phyloP scores from a whole-genome alignment of 2,888 invertebrate species.

The Tachina fera region DNA sequence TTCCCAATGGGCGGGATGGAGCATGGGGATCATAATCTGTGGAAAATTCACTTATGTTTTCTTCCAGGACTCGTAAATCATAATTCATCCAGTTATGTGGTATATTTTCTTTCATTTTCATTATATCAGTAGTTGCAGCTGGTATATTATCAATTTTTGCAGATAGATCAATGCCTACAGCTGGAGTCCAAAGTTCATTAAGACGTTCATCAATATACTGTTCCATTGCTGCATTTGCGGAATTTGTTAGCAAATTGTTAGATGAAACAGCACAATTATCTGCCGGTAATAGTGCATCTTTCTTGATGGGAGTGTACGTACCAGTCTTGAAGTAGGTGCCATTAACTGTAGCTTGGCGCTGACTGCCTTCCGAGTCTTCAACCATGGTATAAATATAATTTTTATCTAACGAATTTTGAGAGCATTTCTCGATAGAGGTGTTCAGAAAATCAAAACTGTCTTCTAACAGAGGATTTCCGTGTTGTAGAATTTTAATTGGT shows the following conservation, averaged over 20 bases:
- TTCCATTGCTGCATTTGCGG: conserved; percentile 53
- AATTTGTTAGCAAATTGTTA: conserved; percentile 11
- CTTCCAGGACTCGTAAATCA: conserved; percentile 75
- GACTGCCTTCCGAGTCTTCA: conserved; percentile 81
- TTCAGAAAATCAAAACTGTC: conserved; percentile 76
- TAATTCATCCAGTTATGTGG: conserved; percentile 73
- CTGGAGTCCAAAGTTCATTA: conserved; percentile 64
- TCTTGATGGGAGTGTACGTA: conserved; percentile 81
- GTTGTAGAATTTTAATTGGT: conserved; percentile 73
- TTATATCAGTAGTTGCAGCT: conserved; percentile 60
- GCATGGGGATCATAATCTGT: conserved; percentile 74
- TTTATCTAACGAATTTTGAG: conserved; percentile 74
- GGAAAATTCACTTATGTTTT: conserved; percentile 75
- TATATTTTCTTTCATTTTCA: conserved; percentile 72
- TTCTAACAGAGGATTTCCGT: conserved; percentile 71
- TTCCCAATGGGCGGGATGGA: conserved; percentile 73
- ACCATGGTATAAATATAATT: conserved; percentile 81
- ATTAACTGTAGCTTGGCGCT: conserved; percentile 78
- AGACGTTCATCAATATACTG: conserved; percentile 72
- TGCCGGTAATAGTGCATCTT: conserved; percentile 71
- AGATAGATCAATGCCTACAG: conserved; percentile 41
- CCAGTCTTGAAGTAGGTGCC: conserved; percentile 82
- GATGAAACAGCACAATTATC: conserved; percentile 15
- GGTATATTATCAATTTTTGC: conserved; percentile 18
- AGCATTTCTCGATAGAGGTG: conserved; percentile 71